A percentile compares a stretch with the other conserved stretches of the same genome.
Conservation (phyloP, 1,140 invertebrate species). For the Maconellicoccus hirsutus region DNA sequence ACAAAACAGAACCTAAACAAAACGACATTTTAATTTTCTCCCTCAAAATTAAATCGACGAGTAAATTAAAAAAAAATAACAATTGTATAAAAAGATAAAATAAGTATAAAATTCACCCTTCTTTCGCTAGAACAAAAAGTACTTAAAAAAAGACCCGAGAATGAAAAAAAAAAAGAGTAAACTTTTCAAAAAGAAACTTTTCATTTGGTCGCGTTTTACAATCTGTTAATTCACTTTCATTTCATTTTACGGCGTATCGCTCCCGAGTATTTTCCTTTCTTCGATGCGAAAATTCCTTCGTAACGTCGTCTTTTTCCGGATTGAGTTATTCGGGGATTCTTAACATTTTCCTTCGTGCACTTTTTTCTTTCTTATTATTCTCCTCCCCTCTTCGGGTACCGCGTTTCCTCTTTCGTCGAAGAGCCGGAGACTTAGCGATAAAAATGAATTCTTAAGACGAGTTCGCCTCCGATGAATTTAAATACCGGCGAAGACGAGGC, state of each 20-base stretch:
- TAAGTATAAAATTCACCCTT: not conserved
- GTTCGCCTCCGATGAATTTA: too few relatives aligned
- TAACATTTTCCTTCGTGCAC: not conserved
- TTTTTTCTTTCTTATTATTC: not conserved
- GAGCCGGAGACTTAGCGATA: too few relatives aligned
- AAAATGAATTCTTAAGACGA: too few relatives aligned
- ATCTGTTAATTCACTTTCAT: constrained; percentile 20
- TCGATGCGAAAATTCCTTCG: constrained; percentile 1
- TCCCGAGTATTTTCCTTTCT: not conserved
- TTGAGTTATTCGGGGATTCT: constrained; percentile 7
- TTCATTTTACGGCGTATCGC: constrained; percentile 17
- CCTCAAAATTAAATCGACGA: constrained; percentile 13
- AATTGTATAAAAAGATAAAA: not conserved
- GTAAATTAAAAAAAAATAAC: constrained; percentile 5
- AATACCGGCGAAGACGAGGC: too few relatives aligned
- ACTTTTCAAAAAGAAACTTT: constrained; percentile 6
- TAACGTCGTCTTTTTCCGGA: constrained; percentile 2
- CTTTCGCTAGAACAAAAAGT: not conserved
- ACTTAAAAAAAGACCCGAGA: not conserved
- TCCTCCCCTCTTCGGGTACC: not conserved
- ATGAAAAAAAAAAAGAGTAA: constrained; percentile 13
- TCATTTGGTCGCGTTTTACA: constrained; percentile 15
- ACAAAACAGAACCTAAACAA: not conserved
- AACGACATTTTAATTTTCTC: constrained; percentile 17
- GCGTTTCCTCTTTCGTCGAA: too few relatives aligned